Evolutionary conservation across 2,113 vertebrate species (phyloP), one percentile per base, ranked within the genome.

Genomic region (Lutjanus erythropterus): DNA sequence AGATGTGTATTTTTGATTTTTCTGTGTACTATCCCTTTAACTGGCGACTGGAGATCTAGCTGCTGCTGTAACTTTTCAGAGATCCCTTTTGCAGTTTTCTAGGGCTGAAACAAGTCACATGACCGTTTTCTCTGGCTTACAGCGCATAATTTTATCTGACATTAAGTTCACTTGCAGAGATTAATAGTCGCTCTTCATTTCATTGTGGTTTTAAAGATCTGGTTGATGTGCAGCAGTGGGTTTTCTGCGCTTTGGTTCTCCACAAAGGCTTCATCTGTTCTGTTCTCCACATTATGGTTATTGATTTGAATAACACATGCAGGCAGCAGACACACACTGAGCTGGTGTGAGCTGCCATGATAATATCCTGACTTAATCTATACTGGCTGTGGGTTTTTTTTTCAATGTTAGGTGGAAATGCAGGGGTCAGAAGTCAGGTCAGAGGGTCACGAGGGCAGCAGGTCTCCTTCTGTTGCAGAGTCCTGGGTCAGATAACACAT

Each of bases 391-490:
- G 19, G n/a, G 39, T 39, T n/a, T 44, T 33, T 64, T n/a, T 42
- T 52, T 2, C 16, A 27, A 23, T 21, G 50, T 3, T 16, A 18
- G 12, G 42, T 67, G 69, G 47, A 67, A 73, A 67, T 55, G 44
- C 19, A 42, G 58, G 64, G 64, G 41, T 42, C 41, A 42, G 37
- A 9, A 78, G 79, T 71, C 52, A 25, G 76, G 73, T 68, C 55
- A 66, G 35, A 68, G 50, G 68, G 77, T 73, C 85, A 84, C 23
- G 1, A 21, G 71, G 79, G 5, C 71, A 42, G 25, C 56, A 19
- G 78, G 59, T 60, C 60, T 52, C 85, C 72, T 75, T 70, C 80
- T 86, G 77, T 64, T 84, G 52, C 18, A 0, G 1, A 19, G 19
- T 23, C 10, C 65, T 62, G 31, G 42, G 61, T 65, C 69, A 9